Evolutionary conservation across 2,797 vertebrate species (phyloP).

Genomic region (Cuniculus paca): DNA sequence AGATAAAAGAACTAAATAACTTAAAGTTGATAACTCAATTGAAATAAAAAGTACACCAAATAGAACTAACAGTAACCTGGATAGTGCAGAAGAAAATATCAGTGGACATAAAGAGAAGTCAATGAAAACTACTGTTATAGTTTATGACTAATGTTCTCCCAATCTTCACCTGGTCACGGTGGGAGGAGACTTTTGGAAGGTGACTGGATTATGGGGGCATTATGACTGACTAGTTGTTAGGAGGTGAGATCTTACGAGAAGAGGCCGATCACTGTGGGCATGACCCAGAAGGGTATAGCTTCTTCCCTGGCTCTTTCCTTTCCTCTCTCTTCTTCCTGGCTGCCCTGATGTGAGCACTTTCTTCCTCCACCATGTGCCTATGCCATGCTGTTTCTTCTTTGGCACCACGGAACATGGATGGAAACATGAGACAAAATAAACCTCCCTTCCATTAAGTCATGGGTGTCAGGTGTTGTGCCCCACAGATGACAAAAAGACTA

Average conservation of each 20-base stretch:
- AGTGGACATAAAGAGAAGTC: neutral
- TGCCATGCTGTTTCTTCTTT: neutral
- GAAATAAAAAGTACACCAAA: neutral
- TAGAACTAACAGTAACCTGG: neutral
- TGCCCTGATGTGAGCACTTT: neutral
- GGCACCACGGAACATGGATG: neutral
- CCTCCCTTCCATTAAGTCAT: neutral
- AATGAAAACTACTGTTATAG: neutral
- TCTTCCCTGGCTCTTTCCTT: neutral
- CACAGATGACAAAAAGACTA: neutral
- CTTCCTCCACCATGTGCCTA: neutral
- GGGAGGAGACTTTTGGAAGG: neutral
- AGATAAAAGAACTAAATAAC: neutral
- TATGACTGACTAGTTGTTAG: too few species aligned
- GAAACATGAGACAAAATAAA: neutral
- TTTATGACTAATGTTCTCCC: neutral
- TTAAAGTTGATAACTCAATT: slow-evolving; percentile 25
- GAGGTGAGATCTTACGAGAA: neutral
- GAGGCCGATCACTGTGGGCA: neutral
- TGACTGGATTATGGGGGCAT: neutral
- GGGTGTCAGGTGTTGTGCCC: neutral
- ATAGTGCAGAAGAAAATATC: neutral
- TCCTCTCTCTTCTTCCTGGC: neutral
- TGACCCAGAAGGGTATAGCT: neutral
- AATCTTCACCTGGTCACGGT: neutral